Conservation (phyloP, 2,113 vertebrate species). For the Hypanus sabinus region DNA sequence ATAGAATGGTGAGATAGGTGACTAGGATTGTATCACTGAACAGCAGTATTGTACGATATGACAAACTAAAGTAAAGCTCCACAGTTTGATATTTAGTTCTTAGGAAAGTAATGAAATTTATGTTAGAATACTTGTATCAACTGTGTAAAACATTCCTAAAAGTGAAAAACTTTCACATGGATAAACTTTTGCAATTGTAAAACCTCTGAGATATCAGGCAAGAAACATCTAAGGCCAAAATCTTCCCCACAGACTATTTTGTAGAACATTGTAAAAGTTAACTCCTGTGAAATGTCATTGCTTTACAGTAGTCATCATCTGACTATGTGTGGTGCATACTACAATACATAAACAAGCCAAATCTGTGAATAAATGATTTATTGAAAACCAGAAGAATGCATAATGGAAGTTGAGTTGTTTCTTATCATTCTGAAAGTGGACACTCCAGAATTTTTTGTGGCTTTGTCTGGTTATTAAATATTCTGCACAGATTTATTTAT, state of each 20-base stretch:
- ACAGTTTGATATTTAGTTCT: slow-evolving; percentile 58
- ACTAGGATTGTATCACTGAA: slow-evolving; percentile 52
- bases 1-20: slow-evolving; percentile 54
- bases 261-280: slow-evolving; percentile 59
- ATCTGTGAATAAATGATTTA: slow-evolving; percentile 69
- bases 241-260: slow-evolving; percentile 58
- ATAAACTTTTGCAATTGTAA: slow-evolving; percentile 49
- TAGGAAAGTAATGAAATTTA: slow-evolving; percentile 53
- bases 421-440: not conserved
- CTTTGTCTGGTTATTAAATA: not conserved
- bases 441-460: not conserved
- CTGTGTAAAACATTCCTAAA: slow-evolving; percentile 58
- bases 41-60: slow-evolving; percentile 50
- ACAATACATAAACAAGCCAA: slow-evolving; percentile 63
- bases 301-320: slow-evolving; percentile 60
- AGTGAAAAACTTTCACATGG: slow-evolving; percentile 53
- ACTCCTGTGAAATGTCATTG: slow-evolving; percentile 57
- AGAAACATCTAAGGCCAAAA: slow-evolving; percentile 52
- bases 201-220: slow-evolving; percentile 49
- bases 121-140: slow-evolving; percentile 47
- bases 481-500: not conserved
- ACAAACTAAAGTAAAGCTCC: slow-evolving; percentile 52
- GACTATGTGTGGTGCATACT: slow-evolving; percentile 67
- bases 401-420: not conserved
- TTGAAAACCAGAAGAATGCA: slow-evolving; percentile 47